These are phyloP conservation scores for Terrapene triunguis DNA, from an alignment of 2,113 vertebrate species.

Conservation along the genomic window DNA sequence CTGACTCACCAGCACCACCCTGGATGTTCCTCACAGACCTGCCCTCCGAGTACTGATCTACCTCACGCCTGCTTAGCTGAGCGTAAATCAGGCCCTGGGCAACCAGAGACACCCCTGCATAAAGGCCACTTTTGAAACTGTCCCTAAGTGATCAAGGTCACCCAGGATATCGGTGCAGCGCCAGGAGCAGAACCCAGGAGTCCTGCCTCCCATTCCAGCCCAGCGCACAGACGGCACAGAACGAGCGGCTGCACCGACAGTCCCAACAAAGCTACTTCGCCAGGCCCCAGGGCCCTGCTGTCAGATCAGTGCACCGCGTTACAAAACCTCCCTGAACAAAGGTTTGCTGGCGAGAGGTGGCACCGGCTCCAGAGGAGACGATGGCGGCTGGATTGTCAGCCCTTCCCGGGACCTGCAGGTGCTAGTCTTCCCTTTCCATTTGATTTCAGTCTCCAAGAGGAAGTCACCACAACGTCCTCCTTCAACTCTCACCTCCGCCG, in stretches of 20 bases:
- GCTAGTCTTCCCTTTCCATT: not conserved
- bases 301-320: fast-evolving
- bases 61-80: not conserved
- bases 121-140: not conserved
- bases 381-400: too few relatives aligned
- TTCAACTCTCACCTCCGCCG: not conserved
- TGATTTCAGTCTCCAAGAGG: not conserved
- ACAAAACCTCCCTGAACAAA: not conserved
- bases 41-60: not conserved
- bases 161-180: not conserved
- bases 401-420: too few relatives aligned
- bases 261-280: too few relatives aligned
- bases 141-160: not conserved
- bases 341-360: not conserved
- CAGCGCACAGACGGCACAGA: too few relatives aligned
- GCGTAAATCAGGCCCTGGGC: not conserved
- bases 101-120: not conserved
- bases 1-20: not conserved
- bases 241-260: too few relatives aligned
- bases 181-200: not conserved
- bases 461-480: not conserved
- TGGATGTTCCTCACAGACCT: not conserved
- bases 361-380: too few relatives aligned
- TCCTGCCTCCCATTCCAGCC: too few relatives aligned
- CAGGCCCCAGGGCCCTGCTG: too few relatives aligned